Base-by-base conservation (phyloP, 92 coral and sea anemone genomes). In the Epizoanthus ramosus region DNA sequence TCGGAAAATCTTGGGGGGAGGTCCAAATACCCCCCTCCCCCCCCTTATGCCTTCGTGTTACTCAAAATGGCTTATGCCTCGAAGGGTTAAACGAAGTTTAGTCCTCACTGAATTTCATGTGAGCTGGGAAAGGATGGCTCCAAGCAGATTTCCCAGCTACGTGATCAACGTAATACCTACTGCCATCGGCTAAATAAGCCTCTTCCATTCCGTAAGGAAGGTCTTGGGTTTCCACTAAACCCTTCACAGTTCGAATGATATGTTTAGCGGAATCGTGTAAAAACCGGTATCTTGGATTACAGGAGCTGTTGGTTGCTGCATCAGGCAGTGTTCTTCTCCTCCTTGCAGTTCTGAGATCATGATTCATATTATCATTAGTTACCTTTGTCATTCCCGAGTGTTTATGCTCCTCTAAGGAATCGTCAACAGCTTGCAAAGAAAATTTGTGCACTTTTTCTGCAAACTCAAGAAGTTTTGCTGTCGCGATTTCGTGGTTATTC, bases 371-470 rank as follows among this genome's bases (percentile, higher is more conserved):
- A 50, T 50, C 15, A 12, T 50, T 13, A 50, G 54, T 50, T 13
- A 50, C 15, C 54, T 9, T 9, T 50, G 14, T 50, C 14, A 50
- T 2, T 10, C 14, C 54, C 54, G 54, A 50, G 54, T 50, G 14
- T 50, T 13, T 50, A 12, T 12, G 54, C 54, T 50, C 54, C 54
- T 50, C 54, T 12, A 12, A 31, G 47, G 72, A 18, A 25, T 6
- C 9, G 35, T n/a, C 10, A 14, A 43, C 0, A 67, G 50, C 5
- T 67, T 67, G 72, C 5, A 18, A 41, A 4, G 47, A 31, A 33
- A 35, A 18, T 14, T 67, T 18, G 72, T 67, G 72, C 72, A 67
- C 72, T 67, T 41, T 67, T 24, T 67, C 39, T 4, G 72, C 72
- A 14, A 67, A 67, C n/a, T 67, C 50, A 31, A 67, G 47, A 21